Evolutionary conservation across 1,140 invertebrate genomes (phyloP), one percentile per base, ranked within the genome.

Genomic region (Apis dorsata): DNA sequence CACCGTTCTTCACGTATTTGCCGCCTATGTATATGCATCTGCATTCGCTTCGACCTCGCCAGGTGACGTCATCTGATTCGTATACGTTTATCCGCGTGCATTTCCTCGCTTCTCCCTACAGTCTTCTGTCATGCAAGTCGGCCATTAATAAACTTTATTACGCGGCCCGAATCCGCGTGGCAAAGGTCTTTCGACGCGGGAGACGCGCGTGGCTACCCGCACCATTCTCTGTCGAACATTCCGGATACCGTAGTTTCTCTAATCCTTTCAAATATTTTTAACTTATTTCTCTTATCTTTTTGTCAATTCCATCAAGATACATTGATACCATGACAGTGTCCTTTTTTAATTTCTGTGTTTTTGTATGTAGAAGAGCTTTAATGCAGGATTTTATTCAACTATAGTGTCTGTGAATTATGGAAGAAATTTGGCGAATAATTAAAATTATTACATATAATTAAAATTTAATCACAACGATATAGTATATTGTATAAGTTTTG

Each of bases 61-160:
- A 72, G 79, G 68, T 91, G 91, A 92, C 91, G 91, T 92, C 91
- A 92, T 86, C 66, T 55, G 79, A 85, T 88, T 88, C 86, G 59
- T 82, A 88, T 72, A 76, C 71, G 79, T 80, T 84, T 86, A 74
- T 85, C 65, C 81, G 63, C 73, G 75, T 55, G 76, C 76, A 73
- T 79, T 82, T 86, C 78, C 85, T 80, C 81, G 77, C 76, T n/a
- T 60, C 72, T 17, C 63, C n/a, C 68, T 65, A 44, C 65, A 24
- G 66, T 65, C 59, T 79, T 77, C 81, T 66, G 65, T 81, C 80
- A 81, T 55, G 84, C 77, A 66, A 88, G 71, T 49, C 65, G 77
- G 11, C 73, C 85, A 88, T 89, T 90, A 89, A 89, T 87, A 88
- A 88, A 79, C 72, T 90, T 88, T 90, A 90, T 90, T 87, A 83